Evolutionary conservation across 1,140 invertebrate genomes (phyloP), one percentile per base, ranked within the genome.

Genomic region (Berghia stephanieae): DNA sequence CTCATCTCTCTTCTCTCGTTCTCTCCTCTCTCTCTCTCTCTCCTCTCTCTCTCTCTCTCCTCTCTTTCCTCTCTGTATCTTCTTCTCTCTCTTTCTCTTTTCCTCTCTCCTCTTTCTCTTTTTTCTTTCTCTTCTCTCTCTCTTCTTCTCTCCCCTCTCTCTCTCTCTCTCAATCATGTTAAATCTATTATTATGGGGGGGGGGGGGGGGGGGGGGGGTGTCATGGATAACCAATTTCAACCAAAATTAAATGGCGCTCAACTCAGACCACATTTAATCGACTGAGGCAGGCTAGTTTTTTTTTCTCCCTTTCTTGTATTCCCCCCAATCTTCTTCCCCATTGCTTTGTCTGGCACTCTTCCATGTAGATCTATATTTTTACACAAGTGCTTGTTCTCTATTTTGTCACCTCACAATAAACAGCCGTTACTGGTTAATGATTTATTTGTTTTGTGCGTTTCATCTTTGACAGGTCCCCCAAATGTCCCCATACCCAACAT

Each of bases 401-500:
- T n/a, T n/a, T n/a, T n/a, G n/a, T n/a, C n/a, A n/a, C n/a, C n/a
- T n/a, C n/a, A n/a, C n/a, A n/a, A n/a, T n/a, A n/a, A n/a, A n/a
- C n/a, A n/a, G n/a, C n/a, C n/a, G n/a, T n/a, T n/a, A n/a, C n/a
- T n/a, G n/a, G n/a, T n/a, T n/a, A n/a, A n/a, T n/a, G n/a, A n/a
- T n/a, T n/a, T n/a, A n/a, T n/a, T n/a, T n/a, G n/a, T n/a, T n/a
- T n/a, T n/a, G n/a, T n/a, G n/a, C n/a, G n/a, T 69, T 8, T 40
- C 43, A 2, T 71, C 6, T 42, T 3, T 31, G 6, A 36, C 69
- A 86, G 85, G 68, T 80, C 78, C 80, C 16, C 68, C 79, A 31
- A 81, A 82, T 73, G 82, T 87, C 31, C 86, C 86, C 18, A 44
- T 75, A 68, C 79, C 86, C 1, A 84, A 85, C 81, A 82, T 82